phyloP scores from a whole-genome alignment of 2,797 vertebrate species.

The Pempheris klunzingeri region DNA sequence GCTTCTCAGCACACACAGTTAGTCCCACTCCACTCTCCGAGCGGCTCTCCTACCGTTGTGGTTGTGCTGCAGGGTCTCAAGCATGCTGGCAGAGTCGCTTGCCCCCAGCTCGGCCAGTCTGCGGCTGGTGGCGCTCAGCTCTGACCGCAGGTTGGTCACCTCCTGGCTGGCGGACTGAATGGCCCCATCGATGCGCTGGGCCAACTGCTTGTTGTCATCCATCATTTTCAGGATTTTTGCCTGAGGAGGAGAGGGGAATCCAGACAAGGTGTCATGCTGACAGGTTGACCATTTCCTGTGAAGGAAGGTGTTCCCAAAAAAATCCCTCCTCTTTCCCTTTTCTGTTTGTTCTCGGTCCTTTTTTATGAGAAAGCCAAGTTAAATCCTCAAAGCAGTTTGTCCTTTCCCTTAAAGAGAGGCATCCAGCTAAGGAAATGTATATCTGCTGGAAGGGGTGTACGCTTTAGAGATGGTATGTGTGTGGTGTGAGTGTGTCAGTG shows the following conservation, averaged over 20 bases:
- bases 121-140: slow-evolving; percentile 93
- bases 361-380: slow-evolving; percentile 65
- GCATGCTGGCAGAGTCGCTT: slow-evolving; percentile 78
- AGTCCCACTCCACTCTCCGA: slow-evolving; percentile 1
- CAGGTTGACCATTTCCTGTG: slow-evolving; percentile 80
- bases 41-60: slow-evolving; percentile 76
- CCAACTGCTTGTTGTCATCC: slow-evolving; percentile 96
- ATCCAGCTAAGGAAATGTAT: slow-evolving; percentile 64
- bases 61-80: slow-evolving; percentile 90
- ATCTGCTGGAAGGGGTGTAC: slow-evolving; percentile 49
- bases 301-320: slow-evolving; percentile 59
- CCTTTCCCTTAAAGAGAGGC: slow-evolving; percentile 65
- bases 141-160: slow-evolving; percentile 93
- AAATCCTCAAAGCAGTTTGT: slow-evolving; percentile 80
- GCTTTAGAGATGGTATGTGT: slow-evolving; percentile 50
- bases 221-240: slow-evolving; percentile 95
- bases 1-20: slow-evolving; percentile 28
- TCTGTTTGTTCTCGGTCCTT: slow-evolving; percentile 46
- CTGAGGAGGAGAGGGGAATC: slow-evolving; percentile 87
- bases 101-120: slow-evolving; percentile 92
- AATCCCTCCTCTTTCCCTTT: slow-evolving; percentile 51
- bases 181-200: slow-evolving; percentile 93
- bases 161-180: slow-evolving; percentile 95
- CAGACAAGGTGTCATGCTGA: slow-evolving; percentile 88
- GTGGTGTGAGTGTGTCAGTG: slow-evolving; percentile 54